Evolutionary conservation across 2,113 vertebrate species (phyloP).

Genomic region (Corapipo altera): DNA sequence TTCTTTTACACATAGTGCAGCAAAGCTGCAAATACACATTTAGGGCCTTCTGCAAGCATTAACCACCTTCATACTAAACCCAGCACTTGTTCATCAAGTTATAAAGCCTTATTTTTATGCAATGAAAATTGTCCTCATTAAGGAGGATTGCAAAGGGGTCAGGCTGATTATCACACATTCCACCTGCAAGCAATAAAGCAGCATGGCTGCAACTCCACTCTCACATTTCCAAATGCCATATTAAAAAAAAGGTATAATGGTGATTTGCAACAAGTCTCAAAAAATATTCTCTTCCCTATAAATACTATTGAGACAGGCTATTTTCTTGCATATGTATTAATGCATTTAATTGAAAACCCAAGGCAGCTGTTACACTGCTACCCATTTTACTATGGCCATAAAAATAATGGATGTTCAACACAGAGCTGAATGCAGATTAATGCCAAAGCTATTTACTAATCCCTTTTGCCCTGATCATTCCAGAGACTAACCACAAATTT

Average conservation of each 20-base stretch:
- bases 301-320: slow-evolving; percentile 21
- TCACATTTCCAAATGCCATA: not conserved
- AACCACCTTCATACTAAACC: not conserved
- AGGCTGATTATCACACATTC: not conserved
- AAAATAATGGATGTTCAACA: slow-evolving; percentile 49
- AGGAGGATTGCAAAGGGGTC: not conserved
- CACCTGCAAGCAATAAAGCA: slow-evolving; percentile 43
- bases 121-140: not conserved
- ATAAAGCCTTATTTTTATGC: not conserved
- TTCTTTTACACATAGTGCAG: not conserved
- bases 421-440: slow-evolving; percentile 35
- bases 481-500: not conserved
- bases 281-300: slow-evolving; percentile 29
- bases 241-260: not conserved
- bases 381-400: slow-evolving; percentile 45
- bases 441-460: slow-evolving; percentile 43
- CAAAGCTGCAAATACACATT: not conserved
- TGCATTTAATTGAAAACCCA: slow-evolving; percentile 59
- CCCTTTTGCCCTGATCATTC: not conserved
- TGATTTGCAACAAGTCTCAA: not conserved
- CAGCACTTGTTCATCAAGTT: not conserved
- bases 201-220: not conserved
- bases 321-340: slow-evolving; percentile 39
- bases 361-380: slow-evolving; percentile 21
- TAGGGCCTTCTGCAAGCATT: not conserved